These are phyloP conservation scores for Serilophus lunatus DNA, from an alignment of 2,113 vertebrate species.

Conservation along the genomic window DNA sequence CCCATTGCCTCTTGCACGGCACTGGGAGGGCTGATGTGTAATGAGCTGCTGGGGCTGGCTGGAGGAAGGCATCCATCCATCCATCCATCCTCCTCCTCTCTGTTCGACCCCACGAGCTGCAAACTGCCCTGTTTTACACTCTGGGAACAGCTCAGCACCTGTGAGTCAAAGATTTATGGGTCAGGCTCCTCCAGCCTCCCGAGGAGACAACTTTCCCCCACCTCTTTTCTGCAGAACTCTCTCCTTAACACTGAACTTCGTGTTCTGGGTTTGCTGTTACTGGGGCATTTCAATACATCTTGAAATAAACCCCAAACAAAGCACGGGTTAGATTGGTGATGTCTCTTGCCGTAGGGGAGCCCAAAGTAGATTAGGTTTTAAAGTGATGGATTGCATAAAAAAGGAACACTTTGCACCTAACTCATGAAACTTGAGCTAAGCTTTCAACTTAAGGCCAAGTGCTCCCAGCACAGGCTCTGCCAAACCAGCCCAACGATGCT, in stretches of 20 bases:
- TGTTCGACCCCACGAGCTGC: neutral
- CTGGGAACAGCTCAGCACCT: neutral
- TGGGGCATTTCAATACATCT: neutral
- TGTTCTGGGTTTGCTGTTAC: neutral
- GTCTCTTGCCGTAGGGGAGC: neutral
- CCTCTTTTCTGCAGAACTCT: neutral
- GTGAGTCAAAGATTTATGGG: neutral
- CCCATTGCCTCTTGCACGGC: neutral
- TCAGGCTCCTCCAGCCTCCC: neutral
- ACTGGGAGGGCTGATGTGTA: neutral
- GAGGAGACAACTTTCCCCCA: neutral
- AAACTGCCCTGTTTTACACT: neutral
- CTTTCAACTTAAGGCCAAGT: neutral
- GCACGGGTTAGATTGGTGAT: rapidly evolving
- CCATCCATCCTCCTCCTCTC: neutral
- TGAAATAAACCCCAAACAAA: neutral
- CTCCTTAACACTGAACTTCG: neutral
- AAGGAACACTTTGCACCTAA: neutral
- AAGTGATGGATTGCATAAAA: neutral
- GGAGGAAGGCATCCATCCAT: neutral
- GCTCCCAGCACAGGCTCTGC: neutral
- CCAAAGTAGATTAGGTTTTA: neutral
- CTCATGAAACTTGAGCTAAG: neutral
- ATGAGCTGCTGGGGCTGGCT: neutral
- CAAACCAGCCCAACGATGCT: neutral